Conservation (phyloP, 2,113 vertebrate species). For the Copsychus sechellarum region DNA sequence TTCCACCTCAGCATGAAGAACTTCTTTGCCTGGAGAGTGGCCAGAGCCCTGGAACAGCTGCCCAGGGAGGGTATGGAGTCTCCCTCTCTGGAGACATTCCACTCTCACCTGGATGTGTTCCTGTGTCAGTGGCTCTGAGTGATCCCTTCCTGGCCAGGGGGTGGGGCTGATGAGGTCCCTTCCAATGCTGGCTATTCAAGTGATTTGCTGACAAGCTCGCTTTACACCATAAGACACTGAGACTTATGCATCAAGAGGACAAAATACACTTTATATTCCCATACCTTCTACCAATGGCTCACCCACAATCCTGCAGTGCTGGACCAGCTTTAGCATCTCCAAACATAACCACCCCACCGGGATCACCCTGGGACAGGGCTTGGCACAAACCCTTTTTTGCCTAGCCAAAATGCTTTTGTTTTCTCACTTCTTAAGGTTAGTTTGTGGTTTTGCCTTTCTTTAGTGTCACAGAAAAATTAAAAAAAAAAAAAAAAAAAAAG, state of each 20-base stretch:
- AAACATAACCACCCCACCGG: background rate
- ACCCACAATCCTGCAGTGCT: background rate
- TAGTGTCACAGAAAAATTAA: background rate
- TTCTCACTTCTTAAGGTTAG: background rate
- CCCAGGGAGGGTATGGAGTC: background rate
- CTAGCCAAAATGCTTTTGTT: background rate
- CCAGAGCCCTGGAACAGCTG: background rate
- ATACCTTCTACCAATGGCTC: background rate
- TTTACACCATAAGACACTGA: fast-evolving
- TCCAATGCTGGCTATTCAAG: background rate
- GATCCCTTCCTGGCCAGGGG: background rate
- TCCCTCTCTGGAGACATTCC: background rate
- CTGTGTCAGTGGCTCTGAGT: background rate
- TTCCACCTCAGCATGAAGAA: background rate
- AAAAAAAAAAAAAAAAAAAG: fast-evolving
- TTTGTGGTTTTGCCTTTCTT: background rate
- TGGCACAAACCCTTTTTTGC: background rate
- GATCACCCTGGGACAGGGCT: background rate
- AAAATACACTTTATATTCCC: background rate
- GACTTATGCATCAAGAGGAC: background rate
- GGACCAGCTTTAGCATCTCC: background rate
- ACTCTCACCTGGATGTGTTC: background rate
- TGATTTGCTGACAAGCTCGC: background rate
- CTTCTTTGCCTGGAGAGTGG: background rate
- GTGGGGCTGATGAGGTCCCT: background rate